Base-by-base conservation (phyloP, 2,888 invertebrate species). In the Drosophila anceps region DNA sequence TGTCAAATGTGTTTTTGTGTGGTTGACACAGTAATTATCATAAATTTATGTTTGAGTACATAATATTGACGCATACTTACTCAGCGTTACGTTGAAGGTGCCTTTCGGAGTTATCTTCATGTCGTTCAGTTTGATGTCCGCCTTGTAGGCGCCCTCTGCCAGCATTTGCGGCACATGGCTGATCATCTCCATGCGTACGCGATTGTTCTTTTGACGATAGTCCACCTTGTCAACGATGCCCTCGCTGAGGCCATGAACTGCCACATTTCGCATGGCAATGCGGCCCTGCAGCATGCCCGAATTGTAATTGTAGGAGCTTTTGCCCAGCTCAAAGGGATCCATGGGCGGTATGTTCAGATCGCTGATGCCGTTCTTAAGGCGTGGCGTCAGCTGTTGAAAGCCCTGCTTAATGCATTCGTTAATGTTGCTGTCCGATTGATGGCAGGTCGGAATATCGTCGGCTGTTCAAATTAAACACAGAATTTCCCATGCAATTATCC, bases 41-140 rank as follows among this genome's bases (percentile, higher is more conserved):
- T n/a, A 20, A 20, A n/a, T 50, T 20, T 15, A 3, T 24, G 27
- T 37, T 31, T 35, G 15, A 10, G 44, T 31, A 31, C 31, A 29
- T 31, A 27, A 43, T 29, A 20, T 41, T 33, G 9, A 35, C 51
- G 35, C 35, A 53, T 53, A 93, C 94, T 94, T 92, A 96, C 96
- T 93, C 94, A 95, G 94, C 44, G 94, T 94, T 4, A 94, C 92
- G 84, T 94, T 94, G 84, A 95, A 95, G 37, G 92, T 92, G 39
- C 95, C 95, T 73, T 94, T 93, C 33, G 96, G 95, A 67, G 94
- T 94, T 70, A 96, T 89, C 78, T 94, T 94, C 74, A 96, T 92
- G 12, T 94, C 93, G 73, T 95, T 95, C 64, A 96, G 93, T 41
- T 94, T 93, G 15, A 96, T 95, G 69, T 95, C 94, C 0, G 95